Evolutionary conservation across 2,113 vertebrate genomes (phyloP).

Genomic region (Gadus macrocephalus): DNA sequence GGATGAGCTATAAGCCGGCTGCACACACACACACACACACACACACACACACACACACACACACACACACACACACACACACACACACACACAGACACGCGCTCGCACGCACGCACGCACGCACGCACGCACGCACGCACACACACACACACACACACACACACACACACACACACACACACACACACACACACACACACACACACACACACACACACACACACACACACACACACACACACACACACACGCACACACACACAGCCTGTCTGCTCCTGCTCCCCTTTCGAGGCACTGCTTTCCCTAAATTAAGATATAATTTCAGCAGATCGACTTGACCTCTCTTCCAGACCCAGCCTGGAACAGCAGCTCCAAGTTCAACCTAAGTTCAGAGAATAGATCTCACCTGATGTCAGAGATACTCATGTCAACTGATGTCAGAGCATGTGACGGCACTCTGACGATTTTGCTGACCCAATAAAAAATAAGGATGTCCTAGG

Average conservation of each 20-base stretch:
- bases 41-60: not conserved
- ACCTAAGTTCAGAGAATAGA: no score
- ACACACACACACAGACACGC: no score
- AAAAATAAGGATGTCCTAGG: conserved; percentile 41
- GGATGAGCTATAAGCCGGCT: not conserved
- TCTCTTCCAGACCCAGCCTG: conserved; percentile 30
- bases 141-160: no score
- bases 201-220: not conserved
- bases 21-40: not conserved
- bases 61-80: no score
- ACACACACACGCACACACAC: not conserved
- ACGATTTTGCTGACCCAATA: conserved; percentile 65
- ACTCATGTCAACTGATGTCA: no score
- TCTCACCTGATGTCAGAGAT: no score
- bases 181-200: not conserved
- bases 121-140: not conserved
- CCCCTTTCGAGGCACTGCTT: no score
- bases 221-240: not conserved
- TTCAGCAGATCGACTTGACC: no score
- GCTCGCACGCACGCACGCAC: not conserved
- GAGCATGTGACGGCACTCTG: conserved; percentile 66
- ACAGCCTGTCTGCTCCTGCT: no score
- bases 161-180: not conserved
- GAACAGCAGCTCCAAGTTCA: conserved; percentile 26
- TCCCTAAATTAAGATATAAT: no score